Base-by-base conservation (phyloP, 2,797 vertebrate species). In the Scolopax bukidnonensis region DNA sequence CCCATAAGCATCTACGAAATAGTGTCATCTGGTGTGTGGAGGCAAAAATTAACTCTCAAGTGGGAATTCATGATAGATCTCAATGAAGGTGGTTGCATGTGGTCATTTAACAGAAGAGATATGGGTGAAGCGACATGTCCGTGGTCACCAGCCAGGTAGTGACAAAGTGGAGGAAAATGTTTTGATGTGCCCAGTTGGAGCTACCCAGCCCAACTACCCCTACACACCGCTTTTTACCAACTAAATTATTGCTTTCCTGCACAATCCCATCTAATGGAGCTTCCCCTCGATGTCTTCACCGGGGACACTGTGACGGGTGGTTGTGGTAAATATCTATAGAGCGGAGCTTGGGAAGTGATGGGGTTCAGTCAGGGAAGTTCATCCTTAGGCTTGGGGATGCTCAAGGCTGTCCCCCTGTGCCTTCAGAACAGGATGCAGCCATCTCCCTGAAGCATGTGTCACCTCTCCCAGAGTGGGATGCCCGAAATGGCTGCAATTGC, bases 21-120 rank as follows among this genome's bases (percentile, higher is more conserved):
- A 27, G 4, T 5, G 23, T 64, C 9, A 0, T 25, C 24, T 18
- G 9, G 6, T 20, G 10, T 0, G 0, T 1, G 4, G 30, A 86
- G 60, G 4, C 7, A 21, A 63, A 47, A 45, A 84, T 50, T 0
- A 41, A 12, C 33, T 61, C 67, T 79, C 14, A 5, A 36, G 53
- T 2, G 4, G 10, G 1, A 20, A 23, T 57, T 75, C 6, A 1
- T 5, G 12, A 4, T n/a, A 48, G 24, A 4, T 54, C 18, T 63
- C 1, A 0, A 1, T n/a, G 48, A 13, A 61, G 23, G 36, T 71
- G 21, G 10, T 45, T 56, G 16, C 1, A 3, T 4, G 15, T 38
- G 19, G 16, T 56, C 0, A 0, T 27, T 73, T 40, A 33, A 59
- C 4, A 17, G 40, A 16, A n/a, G 20, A 21, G 17, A 65, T 81